A percentile compares a stretch with the other conserved stretches of the same genome.
These are phyloP conservation scores for Sipha maydis DNA, from an alignment of 2,888 invertebrate genomes.

Conservation along the genomic window DNA sequence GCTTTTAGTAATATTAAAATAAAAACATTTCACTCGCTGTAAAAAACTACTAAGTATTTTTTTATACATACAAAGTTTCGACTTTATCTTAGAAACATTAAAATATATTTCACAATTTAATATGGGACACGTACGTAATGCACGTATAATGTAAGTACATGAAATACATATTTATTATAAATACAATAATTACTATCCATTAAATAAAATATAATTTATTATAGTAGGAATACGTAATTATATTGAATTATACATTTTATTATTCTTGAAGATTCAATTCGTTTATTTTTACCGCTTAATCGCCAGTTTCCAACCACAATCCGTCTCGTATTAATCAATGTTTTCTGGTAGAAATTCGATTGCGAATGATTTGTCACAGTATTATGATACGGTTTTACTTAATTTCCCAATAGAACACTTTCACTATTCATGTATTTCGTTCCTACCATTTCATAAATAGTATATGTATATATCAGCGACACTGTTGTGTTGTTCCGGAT, in stretches of 20 bases:
- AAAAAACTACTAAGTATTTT: neutral
- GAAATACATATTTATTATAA: neutral
- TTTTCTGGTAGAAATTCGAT: constrained; percentile 43
- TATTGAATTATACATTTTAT: neutral
- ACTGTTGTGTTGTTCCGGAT: constrained; percentile 39
- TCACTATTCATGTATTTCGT: constrained; percentile 35
- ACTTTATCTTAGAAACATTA: neutral
- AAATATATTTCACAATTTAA: neutral
- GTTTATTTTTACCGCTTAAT: neutral
- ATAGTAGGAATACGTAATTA: neutral
- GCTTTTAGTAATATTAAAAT: constrained; percentile 12
- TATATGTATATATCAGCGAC: constrained; percentile 4
- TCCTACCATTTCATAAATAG: constrained; percentile 21
- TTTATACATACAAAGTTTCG: neutral
- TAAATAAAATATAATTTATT: neutral
- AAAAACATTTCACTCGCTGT: neutral
- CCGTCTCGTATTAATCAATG: constrained; percentile 8
- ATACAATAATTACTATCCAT: neutral
- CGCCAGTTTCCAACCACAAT: constrained; percentile 8
- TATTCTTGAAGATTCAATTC: neutral
- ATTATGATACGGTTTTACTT: constrained; percentile 51
- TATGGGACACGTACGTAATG: neutral
- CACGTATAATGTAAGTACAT: neutral
- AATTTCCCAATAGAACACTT: constrained; percentile 57
- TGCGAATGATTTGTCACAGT: constrained; percentile 48